Evolutionary conservation across 2,797 vertebrate genomes (phyloP), one percentile per base, ranked within the genome.

Genomic region (Characodon lateralis): DNA sequence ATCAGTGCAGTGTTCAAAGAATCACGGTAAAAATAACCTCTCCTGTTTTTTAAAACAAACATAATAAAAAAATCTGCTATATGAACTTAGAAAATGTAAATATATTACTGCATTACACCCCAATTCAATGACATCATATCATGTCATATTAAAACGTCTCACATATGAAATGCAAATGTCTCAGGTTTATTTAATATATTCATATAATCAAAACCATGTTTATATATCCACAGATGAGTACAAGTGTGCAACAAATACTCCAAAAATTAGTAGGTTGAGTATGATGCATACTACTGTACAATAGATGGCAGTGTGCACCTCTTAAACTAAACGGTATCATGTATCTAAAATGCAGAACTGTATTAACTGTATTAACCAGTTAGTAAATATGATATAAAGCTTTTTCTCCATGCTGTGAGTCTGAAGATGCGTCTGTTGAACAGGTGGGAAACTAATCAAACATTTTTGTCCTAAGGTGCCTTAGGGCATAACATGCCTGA

Each of bases 261-360:
- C 18, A 39, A 35, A 5, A 63, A 41, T 39, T 22, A 13, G 6
- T 53, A 68, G 24, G n/a, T 9, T 68, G 12, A n/a, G 9, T 43
- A 66, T 31, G 66, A 53, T 71, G 26, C 70, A 75, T 66, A 78
- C 28, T 51, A 28, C 26, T 65, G 65, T 14, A 9, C 83, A 85
- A 84, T 46, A 89, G 90, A 81, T 84, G 89, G 88, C 89, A 89
- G 88, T 71, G 51, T 77, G 59, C 31, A 70, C 53, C 72, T 58
- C 46, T 31, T 71, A n/a, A 28, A 31, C 16, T 43, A 43, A 43
- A 5, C 10, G n/a, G 10, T n/a, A 6, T 68, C 12, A 13, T 26
- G 22, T 16, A 46, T 68, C 65, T 68, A 39, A 68, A n/a, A n/a
- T 46, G 13, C 24, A 68, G 65, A 68, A 43, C 13, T 46, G 65